Base-by-base conservation (phyloP, 1,140 invertebrate genomes). In the Lasioglossum baleicum region DNA sequence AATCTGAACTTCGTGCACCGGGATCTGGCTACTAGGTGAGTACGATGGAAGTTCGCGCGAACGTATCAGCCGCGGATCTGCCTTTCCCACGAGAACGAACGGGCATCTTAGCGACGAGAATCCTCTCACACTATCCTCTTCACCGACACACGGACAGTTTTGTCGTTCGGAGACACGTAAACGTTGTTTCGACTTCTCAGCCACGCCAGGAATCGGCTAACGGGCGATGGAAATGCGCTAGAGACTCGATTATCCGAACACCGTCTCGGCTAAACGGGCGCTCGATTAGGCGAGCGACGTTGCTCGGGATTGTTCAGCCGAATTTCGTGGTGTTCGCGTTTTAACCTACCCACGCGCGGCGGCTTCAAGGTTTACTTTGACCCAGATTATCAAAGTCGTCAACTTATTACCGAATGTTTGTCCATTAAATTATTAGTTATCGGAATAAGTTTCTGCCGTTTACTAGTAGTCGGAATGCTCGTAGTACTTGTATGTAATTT, bases 1-100 rank as follows among this genome's bases (percentile, higher is more conserved):
- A 95, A 96, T 70, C 93, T 97, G 61, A 96, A 97, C 92, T 97
- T 97, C 87, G 96, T 97, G 60, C 96, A 97, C 91, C 94, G 96
- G 48, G 96, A 97, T 92, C 92, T 97, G 75, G 96, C 96, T 53
- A 95, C 96, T 31, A 96, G 95, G 96, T 96, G 88, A 91, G 90
- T 91, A 82, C 80, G 44, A 73, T 42, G 40, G 22, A 76, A 87
- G 69, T 86, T 86, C 48, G 13, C 53, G 31, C 35, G 75, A 75
- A 85, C 71, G 60, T 74, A 82, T 85, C 72, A 66, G 61, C 31
- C 31, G 40, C n/a, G 80, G 65, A 78, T 86, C 61, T 64, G 58
- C 69, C 72, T 72, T 69, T 82, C 84, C 84, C 83, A 53, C 63
- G 84, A 75, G 84, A 72, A 85, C 82, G 76, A 82, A 81, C 72